phyloP scores from a whole-genome alignment of 1,140 invertebrate species.

The Bombus breviceps region DNA sequence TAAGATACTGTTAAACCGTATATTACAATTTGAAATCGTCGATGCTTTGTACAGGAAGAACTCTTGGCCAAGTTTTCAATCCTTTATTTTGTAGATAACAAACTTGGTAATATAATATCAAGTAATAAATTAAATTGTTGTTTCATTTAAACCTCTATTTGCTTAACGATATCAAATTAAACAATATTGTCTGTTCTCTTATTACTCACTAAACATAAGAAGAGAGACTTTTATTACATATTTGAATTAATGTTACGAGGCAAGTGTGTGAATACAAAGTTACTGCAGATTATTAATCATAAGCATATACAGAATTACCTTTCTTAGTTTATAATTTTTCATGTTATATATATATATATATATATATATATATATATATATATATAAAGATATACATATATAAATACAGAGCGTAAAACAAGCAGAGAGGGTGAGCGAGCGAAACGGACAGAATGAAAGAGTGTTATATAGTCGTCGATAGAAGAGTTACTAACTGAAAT shows the following conservation, averaged over 20 bases:
- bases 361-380: conserved; percentile 32
- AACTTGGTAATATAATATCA: neutral
- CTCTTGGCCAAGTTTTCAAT: neutral
- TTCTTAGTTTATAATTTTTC: conserved; percentile 72
- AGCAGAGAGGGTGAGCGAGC: conserved; percentile 5
- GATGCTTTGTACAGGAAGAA: neutral
- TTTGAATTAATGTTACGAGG: conserved; percentile 59
- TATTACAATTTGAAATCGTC: neutral
- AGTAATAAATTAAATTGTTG: neutral
- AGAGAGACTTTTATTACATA: conserved; percentile 61
- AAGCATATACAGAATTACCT: conserved; percentile 64
- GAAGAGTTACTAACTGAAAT: conserved; percentile 48
- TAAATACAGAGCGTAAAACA: conserved; percentile 33
- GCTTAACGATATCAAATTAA: conserved; percentile 69
- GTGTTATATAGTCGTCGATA: conserved; percentile 57
- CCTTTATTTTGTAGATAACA: neutral
- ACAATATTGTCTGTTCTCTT: conserved; percentile 50
- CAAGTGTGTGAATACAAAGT: conserved; percentile 64
- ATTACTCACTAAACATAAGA: conserved; percentile 52
- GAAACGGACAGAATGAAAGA: conserved; percentile 17
- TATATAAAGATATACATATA: neutral
- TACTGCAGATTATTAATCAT: conserved; percentile 59
- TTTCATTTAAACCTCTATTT: conserved; percentile 57
- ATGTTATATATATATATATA: conserved; percentile 61
- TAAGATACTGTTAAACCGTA: no score